These are phyloP conservation scores for Sebastes baramenuke DNA, from an alignment of 2,797 vertebrate species.

Conservation along the genomic window DNA sequence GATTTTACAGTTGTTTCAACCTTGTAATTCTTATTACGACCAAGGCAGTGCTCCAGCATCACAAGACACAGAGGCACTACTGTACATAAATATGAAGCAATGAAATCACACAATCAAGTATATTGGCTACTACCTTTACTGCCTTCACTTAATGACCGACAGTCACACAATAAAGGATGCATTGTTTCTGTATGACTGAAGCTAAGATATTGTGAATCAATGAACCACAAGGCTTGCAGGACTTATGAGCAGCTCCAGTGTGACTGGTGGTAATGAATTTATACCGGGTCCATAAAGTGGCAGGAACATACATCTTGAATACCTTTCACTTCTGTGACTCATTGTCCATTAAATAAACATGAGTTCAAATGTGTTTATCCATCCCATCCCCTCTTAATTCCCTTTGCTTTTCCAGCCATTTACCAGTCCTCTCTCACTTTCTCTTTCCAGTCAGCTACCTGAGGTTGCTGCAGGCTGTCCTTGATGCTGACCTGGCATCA, in stretches of 20 bases:
- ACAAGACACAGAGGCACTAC: neutral
- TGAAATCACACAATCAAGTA: slow-evolving; percentile 4
- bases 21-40: neutral
- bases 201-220: neutral
- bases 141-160: neutral
- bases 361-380: neutral
- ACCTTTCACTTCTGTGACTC: neutral
- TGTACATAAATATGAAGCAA: slow-evolving; percentile 16
- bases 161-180: neutral
- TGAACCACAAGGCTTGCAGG: neutral
- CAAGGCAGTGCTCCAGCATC: neutral
- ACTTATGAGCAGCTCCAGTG: neutral
- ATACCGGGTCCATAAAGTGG: neutral
- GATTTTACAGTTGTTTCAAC: slow-evolving; percentile 1
- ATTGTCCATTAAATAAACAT: neutral
- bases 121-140: slow-evolving; percentile 1
- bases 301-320: neutral
- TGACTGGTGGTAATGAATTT: neutral
- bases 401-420: neutral
- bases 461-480: slow-evolving; percentile 84
- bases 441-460: slow-evolving; percentile 84
- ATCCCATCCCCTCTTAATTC: neutral
- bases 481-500: slow-evolving; percentile 86
- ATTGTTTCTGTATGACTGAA: neutral
- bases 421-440: neutral